Evolutionary conservation across 2,888 invertebrate genomes (phyloP).

Genomic region (Hymenopus coronatus): DNA sequence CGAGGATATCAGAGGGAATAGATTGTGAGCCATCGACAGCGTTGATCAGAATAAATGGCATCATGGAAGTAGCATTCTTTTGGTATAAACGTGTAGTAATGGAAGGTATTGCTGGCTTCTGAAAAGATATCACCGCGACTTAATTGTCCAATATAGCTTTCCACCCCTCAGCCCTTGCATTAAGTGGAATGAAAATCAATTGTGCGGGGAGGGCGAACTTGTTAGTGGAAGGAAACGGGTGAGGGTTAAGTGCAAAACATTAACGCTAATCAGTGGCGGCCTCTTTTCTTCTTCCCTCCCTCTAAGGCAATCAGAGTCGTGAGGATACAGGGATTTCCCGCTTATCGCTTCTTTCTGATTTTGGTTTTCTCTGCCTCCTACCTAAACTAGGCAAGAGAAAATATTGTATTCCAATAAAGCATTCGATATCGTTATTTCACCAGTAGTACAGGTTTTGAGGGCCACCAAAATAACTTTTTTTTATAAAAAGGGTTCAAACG

Average conservation of each 20-base stretch:
- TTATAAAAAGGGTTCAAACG: too few relatives aligned
- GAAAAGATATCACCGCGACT: constrained; percentile 21
- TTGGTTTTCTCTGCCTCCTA: too few relatives aligned
- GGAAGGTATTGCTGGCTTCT: neutral
- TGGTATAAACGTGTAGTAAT: neutral
- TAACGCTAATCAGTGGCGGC: constrained; percentile 4
- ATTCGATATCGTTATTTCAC: too few relatives aligned
- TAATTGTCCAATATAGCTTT: constrained; percentile 20
- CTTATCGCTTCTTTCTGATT: too few relatives aligned
- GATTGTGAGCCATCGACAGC: too few relatives aligned
- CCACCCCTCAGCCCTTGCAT: constrained; percentile 7
- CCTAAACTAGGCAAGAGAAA: too few relatives aligned
- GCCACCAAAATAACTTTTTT: too few relatives aligned
- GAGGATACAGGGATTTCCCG: neutral
- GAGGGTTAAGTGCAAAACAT: neutral
- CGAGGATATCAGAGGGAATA: too few relatives aligned
- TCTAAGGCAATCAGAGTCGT: neutral
- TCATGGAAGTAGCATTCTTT: neutral
- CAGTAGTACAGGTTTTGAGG: too few relatives aligned
- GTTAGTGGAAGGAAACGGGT: neutral
- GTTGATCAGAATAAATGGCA: too few relatives aligned
- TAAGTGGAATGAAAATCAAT: constrained; percentile 31
- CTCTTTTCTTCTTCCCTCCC: neutral
- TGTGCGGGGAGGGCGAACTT: constrained; percentile 8
- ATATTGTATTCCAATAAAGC: too few relatives aligned